Conservation (phyloP, 2,888 invertebrate species). For the Microctonus brassicae region DNA sequence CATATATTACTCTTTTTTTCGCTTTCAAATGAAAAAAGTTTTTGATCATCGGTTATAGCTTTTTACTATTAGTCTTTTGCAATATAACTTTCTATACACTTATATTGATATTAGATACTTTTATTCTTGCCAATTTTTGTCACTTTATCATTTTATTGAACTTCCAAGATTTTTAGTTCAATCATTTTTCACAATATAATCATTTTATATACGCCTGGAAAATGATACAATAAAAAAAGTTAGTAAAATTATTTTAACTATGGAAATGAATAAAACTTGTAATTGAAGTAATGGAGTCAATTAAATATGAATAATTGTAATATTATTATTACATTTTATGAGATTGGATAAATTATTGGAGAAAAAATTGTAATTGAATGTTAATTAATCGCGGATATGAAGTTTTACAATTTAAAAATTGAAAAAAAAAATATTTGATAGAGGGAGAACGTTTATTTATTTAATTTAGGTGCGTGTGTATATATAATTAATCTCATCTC, state of each 20-base stretch:
- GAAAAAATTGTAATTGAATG: neutral
- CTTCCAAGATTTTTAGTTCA: conserved; percentile 8
- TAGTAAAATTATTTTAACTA: neutral
- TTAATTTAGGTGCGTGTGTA: conserved; percentile 23
- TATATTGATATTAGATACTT: conserved; percentile 18
- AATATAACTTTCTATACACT: conserved; percentile 25
- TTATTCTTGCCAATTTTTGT: conserved; percentile 3
- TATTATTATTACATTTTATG: conserved; percentile 9
- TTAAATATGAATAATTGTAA: conserved; percentile 46
- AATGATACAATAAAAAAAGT: neutral
- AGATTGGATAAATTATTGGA: conserved; percentile 13
- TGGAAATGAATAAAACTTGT: neutral
- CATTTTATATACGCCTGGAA: neutral
- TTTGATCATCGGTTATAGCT: conserved; percentile 19
- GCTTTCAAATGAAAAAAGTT: neutral
- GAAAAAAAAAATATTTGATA: neutral
- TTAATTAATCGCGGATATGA: neutral
- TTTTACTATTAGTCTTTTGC: conserved; percentile 28
- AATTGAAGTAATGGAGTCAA: conserved; percentile 51
- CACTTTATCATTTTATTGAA: neutral
- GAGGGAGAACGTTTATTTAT: neutral
- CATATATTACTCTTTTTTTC: neutral
- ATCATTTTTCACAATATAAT: neutral
- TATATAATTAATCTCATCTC: conserved; percentile 26
- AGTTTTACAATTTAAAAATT: conserved; percentile 1